Evolutionary conservation across 1,140 invertebrate genomes (phyloP).

Genomic region (Stegodyphus dumicola): DNA sequence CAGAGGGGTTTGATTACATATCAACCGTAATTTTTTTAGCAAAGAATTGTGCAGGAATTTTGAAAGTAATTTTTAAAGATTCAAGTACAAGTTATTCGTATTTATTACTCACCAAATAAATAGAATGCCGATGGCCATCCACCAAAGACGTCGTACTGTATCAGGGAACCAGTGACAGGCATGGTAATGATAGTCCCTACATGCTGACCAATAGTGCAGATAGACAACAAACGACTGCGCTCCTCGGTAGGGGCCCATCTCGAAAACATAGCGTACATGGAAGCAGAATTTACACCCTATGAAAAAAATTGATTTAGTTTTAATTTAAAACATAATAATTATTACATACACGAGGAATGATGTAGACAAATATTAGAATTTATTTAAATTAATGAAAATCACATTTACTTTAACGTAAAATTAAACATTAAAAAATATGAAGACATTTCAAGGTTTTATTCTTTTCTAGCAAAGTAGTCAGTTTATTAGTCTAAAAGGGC

Average conservation of each 20-base stretch:
- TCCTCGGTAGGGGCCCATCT: slow-evolving; percentile 62
- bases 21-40: no score
- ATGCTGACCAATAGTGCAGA: slow-evolving; percentile 60
- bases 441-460: no score
- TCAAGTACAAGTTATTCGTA: no score
- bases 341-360: not conserved
- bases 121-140: slow-evolving; percentile 63
- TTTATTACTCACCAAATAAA: slow-evolving; percentile 55
- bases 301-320: not conserved
- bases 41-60: no score
- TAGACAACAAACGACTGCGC: slow-evolving; percentile 61
- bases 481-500: no score
- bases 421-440: no score
- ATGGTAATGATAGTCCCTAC: slow-evolving; percentile 63
- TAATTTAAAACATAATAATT: not conserved
- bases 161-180: slow-evolving; percentile 58
- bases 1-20: no score
- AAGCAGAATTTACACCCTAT: slow-evolving; percentile 60
- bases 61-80: no score
- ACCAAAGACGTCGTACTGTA: slow-evolving; percentile 47
- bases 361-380: not conserved
- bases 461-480: no score
- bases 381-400: not conserved
- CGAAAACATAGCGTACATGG: slow-evolving; percentile 62
- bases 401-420: no score